Conservation (phyloP, 2,888 invertebrate species). For the Acheta domesticus region DNA sequence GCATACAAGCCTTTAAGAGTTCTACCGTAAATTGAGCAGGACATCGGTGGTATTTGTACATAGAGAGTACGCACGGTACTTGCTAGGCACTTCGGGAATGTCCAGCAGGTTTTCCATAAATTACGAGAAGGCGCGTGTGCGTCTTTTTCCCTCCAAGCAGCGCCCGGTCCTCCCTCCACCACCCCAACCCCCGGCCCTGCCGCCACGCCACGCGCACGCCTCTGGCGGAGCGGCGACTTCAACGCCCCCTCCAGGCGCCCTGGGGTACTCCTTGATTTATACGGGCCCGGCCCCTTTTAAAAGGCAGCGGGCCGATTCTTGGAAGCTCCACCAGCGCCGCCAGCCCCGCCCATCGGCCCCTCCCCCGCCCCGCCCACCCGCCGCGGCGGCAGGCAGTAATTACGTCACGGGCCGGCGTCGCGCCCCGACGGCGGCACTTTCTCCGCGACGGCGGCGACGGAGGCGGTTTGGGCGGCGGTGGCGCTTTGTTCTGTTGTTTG, state of each 20-base stretch:
- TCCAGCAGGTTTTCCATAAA: too few species aligned
- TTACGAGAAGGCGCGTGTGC: too few species aligned
- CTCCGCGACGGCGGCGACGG: not conserved
- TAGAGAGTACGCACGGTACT: too few species aligned
- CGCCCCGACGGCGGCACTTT: not conserved
- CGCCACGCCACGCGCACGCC: not conserved
- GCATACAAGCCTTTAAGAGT: too few species aligned
- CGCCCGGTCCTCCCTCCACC: too few species aligned
- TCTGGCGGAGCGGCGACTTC: not conserved
- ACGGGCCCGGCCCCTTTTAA: not conserved
- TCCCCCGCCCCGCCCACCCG: not conserved
- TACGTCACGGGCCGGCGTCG: not conserved
- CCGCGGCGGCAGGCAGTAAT: not conserved
- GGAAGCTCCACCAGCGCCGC: not conserved
- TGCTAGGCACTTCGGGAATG: too few species aligned
- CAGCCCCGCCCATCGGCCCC: not conserved
- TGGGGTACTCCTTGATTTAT: not conserved
- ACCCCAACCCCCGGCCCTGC: not conserved
- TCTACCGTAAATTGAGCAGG: too few species aligned
- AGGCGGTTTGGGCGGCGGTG: not conserved
- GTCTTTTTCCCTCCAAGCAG: too few species aligned
- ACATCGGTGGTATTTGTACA: too few species aligned
- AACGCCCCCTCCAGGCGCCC: too few species aligned
- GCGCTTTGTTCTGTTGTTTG: conserved; percentile 10
- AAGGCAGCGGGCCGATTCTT: conserved; percentile 6